These are phyloP conservation scores for Phaethornis superciliosus DNA, from an alignment of 2,113 vertebrate species.

Conservation along the genomic window DNA sequence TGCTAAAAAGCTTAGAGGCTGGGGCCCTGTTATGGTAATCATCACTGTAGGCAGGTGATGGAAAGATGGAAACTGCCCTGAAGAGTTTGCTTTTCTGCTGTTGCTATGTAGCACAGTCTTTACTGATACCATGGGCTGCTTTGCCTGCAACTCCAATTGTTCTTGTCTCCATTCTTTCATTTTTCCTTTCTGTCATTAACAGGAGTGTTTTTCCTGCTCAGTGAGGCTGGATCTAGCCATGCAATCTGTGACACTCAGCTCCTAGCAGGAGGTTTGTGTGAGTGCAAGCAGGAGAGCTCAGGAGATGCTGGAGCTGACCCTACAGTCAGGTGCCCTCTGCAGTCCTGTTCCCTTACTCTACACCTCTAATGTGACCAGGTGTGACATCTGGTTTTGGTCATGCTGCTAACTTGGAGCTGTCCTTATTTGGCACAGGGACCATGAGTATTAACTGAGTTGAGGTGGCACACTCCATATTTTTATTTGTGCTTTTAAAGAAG, in stretches of 20 bases:
- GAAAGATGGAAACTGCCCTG: not conserved
- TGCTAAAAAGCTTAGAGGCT: not conserved
- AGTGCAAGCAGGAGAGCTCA: not conserved
- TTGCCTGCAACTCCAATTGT: not conserved
- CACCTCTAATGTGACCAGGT: not conserved
- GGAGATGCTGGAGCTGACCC: not conserved
- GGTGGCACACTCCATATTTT: not conserved
- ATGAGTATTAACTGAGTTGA: not conserved
- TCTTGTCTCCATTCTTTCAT: not conserved
- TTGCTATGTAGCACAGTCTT: not conserved
- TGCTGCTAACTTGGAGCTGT: fast-evolving
- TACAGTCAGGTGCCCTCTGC: not conserved
- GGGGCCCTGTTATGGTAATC: fast-evolving
- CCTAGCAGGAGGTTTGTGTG: not conserved
- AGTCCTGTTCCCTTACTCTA: fast-evolving
- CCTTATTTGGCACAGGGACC: fast-evolving
- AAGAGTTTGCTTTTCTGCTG: not conserved
- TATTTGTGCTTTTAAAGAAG: not conserved
- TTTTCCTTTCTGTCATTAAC: not conserved
- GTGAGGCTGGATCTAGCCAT: not conserved
- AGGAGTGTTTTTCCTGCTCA: not conserved
- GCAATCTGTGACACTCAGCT: fast-evolving
- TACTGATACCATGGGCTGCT: not conserved
- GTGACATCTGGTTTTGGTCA: not conserved
- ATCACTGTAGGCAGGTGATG: not conserved